Percentiles rank a stretch among this genome's conserved stretches.
These are phyloP conservation scores for Piscicola geometra DNA, from an alignment of 2,888 invertebrate species.

Conservation along the genomic window DNA sequence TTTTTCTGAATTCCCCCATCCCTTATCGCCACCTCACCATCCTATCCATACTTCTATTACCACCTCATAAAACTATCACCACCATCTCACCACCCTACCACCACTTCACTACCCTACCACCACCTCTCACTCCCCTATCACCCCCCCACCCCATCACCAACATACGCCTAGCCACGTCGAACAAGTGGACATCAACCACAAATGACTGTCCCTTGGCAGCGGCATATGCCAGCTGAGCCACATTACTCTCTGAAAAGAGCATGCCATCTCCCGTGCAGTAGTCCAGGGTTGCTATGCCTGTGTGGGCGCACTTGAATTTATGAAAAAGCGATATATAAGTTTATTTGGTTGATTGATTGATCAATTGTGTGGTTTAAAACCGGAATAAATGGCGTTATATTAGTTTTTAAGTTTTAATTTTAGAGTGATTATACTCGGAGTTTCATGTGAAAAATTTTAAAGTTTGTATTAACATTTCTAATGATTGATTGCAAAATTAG, in stretches of 20 bases:
- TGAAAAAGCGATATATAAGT: no score
- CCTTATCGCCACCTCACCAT: neutral
- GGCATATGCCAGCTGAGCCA: constrained; percentile 2
- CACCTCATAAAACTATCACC: no score
- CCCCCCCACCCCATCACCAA: neutral
- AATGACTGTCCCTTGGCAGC: neutral
- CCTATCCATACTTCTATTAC: neutral
- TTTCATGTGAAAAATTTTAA: no score
- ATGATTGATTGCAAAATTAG: no score
- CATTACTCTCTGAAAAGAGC: neutral
- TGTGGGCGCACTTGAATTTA: no score
- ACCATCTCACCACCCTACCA: no score
- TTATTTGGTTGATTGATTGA: no score
- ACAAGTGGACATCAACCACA: neutral
- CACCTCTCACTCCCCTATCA: neutral
- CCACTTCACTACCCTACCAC: neutral
- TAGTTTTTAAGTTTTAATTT: neutral
- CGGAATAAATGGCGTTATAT: no score
- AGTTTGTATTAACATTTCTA: no score
- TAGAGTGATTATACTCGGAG: neutral
- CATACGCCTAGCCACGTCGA: no score
- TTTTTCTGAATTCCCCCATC: neutral
- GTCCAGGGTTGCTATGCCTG: neutral
- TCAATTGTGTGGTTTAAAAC: no score
- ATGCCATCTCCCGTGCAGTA: neutral